phyloP scores from a whole-genome alignment of 2,113 vertebrate species.

The Bubalus kerabau region DNA sequence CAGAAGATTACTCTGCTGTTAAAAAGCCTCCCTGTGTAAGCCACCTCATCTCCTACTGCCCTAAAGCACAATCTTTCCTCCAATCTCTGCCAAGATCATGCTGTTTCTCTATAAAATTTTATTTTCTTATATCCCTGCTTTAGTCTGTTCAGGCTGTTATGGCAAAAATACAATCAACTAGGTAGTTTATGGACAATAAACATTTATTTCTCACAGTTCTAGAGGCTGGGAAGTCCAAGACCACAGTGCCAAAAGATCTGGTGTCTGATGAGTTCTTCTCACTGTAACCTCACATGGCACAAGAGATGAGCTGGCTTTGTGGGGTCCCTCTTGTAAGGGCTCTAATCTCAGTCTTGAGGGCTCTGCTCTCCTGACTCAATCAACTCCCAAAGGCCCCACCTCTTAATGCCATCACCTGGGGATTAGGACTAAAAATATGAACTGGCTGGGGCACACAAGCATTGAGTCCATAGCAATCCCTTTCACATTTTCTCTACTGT shows the following conservation, averaged over 20 bases:
- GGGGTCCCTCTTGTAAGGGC: background rate
- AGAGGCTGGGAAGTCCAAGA: background rate
- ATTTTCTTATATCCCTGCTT: background rate
- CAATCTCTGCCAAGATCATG: background rate
- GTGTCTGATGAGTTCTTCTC: background rate
- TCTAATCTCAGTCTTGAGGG: background rate
- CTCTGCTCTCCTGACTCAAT: background rate
- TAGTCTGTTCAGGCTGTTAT: background rate
- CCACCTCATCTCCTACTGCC: background rate
- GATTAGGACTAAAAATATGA: background rate
- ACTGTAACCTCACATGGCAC: background rate
- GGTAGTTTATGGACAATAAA: background rate
- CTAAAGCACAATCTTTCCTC: background rate
- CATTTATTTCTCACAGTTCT: background rate
- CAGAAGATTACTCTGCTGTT: background rate
- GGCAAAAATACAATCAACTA: background rate
- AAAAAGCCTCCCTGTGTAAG: background rate
- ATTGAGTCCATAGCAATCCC: background rate
- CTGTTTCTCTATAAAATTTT: background rate
- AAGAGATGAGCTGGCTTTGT: background rate
- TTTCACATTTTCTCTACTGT: background rate
- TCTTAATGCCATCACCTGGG: background rate
- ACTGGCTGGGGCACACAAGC: too few species aligned
- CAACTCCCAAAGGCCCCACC: background rate
- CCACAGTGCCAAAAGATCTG: background rate